Conservation (phyloP, 2,797 vertebrate species). For the Anas acuta region DNA sequence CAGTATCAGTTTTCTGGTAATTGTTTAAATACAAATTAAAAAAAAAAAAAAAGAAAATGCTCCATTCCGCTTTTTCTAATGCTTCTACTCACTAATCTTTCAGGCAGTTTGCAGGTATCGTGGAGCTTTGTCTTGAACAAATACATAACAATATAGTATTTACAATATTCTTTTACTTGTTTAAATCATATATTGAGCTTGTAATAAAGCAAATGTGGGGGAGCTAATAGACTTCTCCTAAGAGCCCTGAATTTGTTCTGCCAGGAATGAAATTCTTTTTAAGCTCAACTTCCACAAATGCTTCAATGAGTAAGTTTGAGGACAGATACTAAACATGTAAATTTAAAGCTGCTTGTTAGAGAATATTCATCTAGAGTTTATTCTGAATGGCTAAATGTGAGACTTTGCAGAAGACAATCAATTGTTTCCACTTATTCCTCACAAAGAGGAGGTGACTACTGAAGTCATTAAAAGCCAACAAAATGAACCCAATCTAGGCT, state of each 20-base stretch:
- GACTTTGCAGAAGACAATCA: background rate
- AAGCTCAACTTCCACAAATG: background rate
- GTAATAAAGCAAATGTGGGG: background rate
- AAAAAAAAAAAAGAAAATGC: background rate
- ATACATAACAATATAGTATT: background rate
- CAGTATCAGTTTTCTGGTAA: background rate
- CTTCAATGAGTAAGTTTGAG: background rate
- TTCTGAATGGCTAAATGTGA: background rate
- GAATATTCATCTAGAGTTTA: background rate
- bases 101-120: background rate
- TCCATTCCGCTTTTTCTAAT: background rate
- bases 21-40: background rate
- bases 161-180: background rate
- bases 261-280: background rate
- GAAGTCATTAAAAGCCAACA: background rate
- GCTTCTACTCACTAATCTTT: background rate
- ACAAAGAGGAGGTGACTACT: background rate
- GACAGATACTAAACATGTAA: background rate
- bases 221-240: background rate
- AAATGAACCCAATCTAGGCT: background rate
- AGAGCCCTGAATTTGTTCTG: background rate
- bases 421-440: background rate
- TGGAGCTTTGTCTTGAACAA: background rate
- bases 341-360: background rate
- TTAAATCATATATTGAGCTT: background rate